These are phyloP conservation scores for Polydrusus pterygomalis DNA, from an alignment of 2,888 invertebrate species.

Conservation along the genomic window DNA sequence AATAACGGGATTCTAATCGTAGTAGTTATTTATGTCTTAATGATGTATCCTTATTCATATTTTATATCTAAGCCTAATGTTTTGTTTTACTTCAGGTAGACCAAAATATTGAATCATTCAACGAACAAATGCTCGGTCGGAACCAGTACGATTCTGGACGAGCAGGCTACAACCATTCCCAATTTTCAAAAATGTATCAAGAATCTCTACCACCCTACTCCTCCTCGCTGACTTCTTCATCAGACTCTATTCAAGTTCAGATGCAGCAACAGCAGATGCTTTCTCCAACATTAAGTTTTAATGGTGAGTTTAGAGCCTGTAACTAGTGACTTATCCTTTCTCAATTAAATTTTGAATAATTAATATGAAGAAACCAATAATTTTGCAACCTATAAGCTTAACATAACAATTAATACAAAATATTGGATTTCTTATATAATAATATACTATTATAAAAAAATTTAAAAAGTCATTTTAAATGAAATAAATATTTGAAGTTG, in stretches of 20 bases:
- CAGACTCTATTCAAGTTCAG: slow-evolving; percentile 76
- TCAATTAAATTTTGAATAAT: background rate
- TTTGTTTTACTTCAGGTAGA: slow-evolving; percentile 65
- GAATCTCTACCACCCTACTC: slow-evolving; percentile 69
- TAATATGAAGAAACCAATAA: too few relatives aligned
- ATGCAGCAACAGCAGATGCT: slow-evolving; percentile 78
- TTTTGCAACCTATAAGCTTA: too few relatives aligned
- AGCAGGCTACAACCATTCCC: slow-evolving; percentile 64
- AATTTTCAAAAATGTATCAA: slow-evolving; percentile 70
- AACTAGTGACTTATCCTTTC: too few relatives aligned
- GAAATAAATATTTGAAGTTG: slow-evolving; percentile 65
- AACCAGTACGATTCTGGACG: slow-evolving; percentile 67
- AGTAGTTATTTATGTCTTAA: too few relatives aligned
- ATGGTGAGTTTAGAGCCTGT: slow-evolving; percentile 39
- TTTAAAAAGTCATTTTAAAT: too few relatives aligned
- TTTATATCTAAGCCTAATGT: too few relatives aligned
- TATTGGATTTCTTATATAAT: too few relatives aligned
- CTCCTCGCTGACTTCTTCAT: slow-evolving; percentile 63
- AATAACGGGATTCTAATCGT: background rate
- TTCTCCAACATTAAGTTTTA: slow-evolving; percentile 71
- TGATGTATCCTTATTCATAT: too few relatives aligned
- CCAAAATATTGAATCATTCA: slow-evolving; percentile 81
- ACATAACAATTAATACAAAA: too few relatives aligned
- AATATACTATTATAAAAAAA: too few relatives aligned
- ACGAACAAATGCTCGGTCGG: slow-evolving; percentile 80